Base-by-base conservation (phyloP, 2,113 vertebrate species). In the Notiomystis cincta region DNA sequence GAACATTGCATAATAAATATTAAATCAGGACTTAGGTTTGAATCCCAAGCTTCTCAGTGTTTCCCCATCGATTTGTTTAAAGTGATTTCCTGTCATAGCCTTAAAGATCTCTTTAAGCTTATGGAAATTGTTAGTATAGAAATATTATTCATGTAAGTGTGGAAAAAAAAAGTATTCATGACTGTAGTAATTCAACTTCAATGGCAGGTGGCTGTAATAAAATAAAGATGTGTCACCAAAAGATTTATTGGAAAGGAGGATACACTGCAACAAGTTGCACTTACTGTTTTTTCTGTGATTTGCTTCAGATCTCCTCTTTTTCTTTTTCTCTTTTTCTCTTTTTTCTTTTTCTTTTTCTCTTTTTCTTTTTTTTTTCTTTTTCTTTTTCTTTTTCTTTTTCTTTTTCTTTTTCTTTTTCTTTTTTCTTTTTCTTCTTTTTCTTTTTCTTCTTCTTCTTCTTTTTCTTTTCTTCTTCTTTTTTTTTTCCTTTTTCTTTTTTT, bases 201-300 rank as follows among this genome's bases (percentile, higher is more conserved):
- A 15, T 35, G 13, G 5, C 31, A 62, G 28, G 7, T 62, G 8
- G 1, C 33, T 31, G 35, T 58, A 84, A 47, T 24, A 80, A 80
- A 69, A 13, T 20, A 61, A 58, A 30, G 6, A n/a, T 28, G 3
- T 31, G 19, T 31, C 38, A 82, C 2, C 18, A 61, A 50, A 81
- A 7, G 11, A 67, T 10, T 30, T 58, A 62, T 4, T 25, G 14
- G 24, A 73, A 51, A 61, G 19, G 9, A 69, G 38, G 10, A 24
- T 33, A 48, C 5, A 13, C 38, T 38, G 13, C 58, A 95, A 71
- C 2, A 78, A 66, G 4, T 6, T 48, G 33, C 8, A 13, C 12
- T 3, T 0, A 1, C 22, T 35, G 7, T 21, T 85, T 10, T 51
- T 7, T 44, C 30, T 40, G 3, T n/a, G 14, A 7, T n/a, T 48